A percentile compares a stretch with the other conserved stretches of the same genome.
Conservation (phyloP, 2,888 invertebrate species). For the Sepioteuthis lessoniana region DNA sequence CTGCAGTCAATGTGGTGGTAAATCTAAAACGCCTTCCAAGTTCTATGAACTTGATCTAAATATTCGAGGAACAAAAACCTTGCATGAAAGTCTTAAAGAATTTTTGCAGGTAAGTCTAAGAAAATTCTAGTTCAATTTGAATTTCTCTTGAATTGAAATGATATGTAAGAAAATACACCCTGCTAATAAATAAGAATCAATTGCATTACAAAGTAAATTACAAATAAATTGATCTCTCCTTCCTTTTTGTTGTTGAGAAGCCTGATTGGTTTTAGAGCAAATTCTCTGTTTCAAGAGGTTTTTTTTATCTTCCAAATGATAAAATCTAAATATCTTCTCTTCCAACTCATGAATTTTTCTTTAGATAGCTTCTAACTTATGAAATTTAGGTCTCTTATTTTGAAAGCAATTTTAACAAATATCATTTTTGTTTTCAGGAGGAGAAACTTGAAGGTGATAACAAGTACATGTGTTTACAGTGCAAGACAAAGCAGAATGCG, state of each 20-base stretch:
- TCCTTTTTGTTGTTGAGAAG: no score
- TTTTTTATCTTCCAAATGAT: no score
- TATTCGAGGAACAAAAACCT: conserved; percentile 77
- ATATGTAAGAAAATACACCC: no score
- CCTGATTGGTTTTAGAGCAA: no score
- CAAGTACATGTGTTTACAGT: conserved; percentile 79
- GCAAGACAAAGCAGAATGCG: conserved; percentile 79
- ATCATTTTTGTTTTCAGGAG: conserved; percentile 70
- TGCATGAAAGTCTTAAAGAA: conserved; percentile 78
- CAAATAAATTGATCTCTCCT: no score
- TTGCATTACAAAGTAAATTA: no score
- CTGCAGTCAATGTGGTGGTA: conserved; percentile 78
- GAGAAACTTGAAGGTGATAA: conserved; percentile 80
- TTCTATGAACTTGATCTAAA: conserved; percentile 81
- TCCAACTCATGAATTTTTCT: no score
- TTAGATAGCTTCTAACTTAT: no score
- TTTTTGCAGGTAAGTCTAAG: conserved; percentile 77
- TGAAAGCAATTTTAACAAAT: neutral
- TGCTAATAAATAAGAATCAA: no score
- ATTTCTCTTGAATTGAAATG: neutral
- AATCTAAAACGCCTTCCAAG: conserved; percentile 77
- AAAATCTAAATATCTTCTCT: no score
- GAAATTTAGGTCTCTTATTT: no score
- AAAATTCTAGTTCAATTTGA: neutral
- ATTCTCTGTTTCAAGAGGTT: no score